Conservation (phyloP, 53 echinoderm and acorn worm species). For the Paelopatides confundens region DNA sequence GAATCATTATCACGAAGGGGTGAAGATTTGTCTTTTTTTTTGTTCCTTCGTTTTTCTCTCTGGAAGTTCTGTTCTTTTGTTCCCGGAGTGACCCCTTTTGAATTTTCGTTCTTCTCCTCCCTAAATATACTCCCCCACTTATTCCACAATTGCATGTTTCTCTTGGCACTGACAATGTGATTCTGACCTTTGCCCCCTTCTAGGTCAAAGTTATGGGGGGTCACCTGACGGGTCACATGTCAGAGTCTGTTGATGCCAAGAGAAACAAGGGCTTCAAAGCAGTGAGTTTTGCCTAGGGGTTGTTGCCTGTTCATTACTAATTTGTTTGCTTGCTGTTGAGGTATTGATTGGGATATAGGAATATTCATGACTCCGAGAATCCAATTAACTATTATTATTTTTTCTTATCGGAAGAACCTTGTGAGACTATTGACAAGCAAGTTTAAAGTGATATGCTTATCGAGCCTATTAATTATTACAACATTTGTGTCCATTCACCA, state of each 20-base stretch:
- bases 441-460: no score
- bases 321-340: neutral
- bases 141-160: slow-evolving; percentile 22
- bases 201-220: slow-evolving; percentile 93
- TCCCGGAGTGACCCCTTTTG: neutral
- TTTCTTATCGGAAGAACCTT: no score
- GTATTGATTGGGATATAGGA: neutral
- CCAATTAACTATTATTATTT: no score
- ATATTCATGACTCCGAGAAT: no score
- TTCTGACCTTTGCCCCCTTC: slow-evolving; percentile 72
- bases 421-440: no score
- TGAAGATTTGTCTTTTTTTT: neutral
- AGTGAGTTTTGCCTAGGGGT: slow-evolving; percentile 75
- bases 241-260: slow-evolving; percentile 75
- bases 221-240: slow-evolving; percentile 86
- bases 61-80: neutral
- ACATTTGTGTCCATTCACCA: no score
- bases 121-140: neutral
- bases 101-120: neutral
- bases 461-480: no score
- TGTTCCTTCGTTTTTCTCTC: neutral
- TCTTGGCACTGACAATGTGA: slow-evolving; percentile 43
- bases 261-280: slow-evolving; percentile 93
- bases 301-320: neutral
- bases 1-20: no score